Evolutionary conservation across 2,888 invertebrate species (phyloP).

Genomic region (Trichogramma dendrolimi): DNA sequence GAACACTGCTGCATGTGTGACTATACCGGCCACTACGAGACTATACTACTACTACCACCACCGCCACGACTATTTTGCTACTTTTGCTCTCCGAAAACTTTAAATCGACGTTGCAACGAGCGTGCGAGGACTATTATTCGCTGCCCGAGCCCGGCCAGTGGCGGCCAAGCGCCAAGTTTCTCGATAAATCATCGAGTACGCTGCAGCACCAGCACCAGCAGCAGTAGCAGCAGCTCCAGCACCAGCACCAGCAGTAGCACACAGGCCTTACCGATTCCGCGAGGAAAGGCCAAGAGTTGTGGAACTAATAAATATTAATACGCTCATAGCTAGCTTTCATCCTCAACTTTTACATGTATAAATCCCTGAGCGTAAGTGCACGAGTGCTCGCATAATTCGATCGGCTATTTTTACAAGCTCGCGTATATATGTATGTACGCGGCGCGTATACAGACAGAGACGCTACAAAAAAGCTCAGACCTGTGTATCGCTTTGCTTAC

Average conservation of each 20-base stretch:
- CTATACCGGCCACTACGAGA: too few relatives aligned
- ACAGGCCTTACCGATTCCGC: not conserved
- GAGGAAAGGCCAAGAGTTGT: constrained; percentile 35
- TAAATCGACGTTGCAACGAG: constrained; percentile 38
- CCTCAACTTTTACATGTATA: constrained; percentile 21
- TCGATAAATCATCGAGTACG: constrained; percentile 42
- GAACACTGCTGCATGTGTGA: too few relatives aligned
- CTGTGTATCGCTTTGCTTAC: too few relatives aligned
- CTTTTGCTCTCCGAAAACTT: constrained; percentile 35
- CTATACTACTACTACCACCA: too few relatives aligned
- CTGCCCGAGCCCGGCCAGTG: not conserved
- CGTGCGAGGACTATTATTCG: constrained; percentile 15
- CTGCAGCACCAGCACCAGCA: constrained; percentile 23
- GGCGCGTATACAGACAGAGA: too few relatives aligned
- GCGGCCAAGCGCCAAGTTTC: constrained; percentile 37
- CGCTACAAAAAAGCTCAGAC: too few relatives aligned
- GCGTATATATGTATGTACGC: too few relatives aligned
- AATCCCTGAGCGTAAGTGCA: not conserved
- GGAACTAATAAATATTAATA: constrained; percentile 46
- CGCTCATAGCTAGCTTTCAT: constrained; percentile 27
- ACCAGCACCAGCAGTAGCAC: too few relatives aligned
- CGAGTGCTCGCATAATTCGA: not conserved
- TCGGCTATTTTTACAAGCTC: not conserved
- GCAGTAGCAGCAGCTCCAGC: not conserved
- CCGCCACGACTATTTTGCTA: too few relatives aligned